Evolutionary conservation across 2,113 vertebrate genomes (phyloP), one percentile per base, ranked within the genome.

Genomic region (Pelmatolapia mariae): DNA sequence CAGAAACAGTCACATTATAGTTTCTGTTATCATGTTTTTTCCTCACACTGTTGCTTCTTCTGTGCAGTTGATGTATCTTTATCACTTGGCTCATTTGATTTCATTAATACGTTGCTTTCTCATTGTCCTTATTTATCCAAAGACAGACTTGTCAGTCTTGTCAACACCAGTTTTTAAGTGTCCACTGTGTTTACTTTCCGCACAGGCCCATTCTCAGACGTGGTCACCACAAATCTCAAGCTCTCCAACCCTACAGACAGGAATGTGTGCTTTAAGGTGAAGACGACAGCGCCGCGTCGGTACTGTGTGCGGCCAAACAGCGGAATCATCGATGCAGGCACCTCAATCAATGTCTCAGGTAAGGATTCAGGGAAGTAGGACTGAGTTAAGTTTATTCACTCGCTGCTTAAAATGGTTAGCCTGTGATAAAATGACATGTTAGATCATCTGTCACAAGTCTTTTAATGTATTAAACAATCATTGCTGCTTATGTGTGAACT

Each of bases 241-340:
- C 98, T 99, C 22, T 96, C 97, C 94, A 99, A 99, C 94, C 98
- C 98, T 4, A 98, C 98, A 96, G 98, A 99, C 89, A 97, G 97
- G 94, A 99, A 98, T 82, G 97, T 99, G 89, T 99, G 98, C 92
- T 99, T 99, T 94, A 99, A 99, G 96, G 98, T 99, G 89, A 99
- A 99, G 98, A 99, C 98, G 56, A 99, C 99, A 3, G 99, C 99
- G 4, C 99, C 99, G 1, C 98, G 98, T 68, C 97, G 99, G 91
- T 99, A 99, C 95, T 99, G 99, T 54, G 99, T 99, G 91, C 97
- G 99, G 92, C 99, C 99, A 90, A 99, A 99, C 97, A 99, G 98
- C 56, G 99, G 99, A 88, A 97, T 99, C 96, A 98, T 99, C 2
- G 98, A 99, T 87, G 98, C 98, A 4, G 98, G 98, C 88, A 98